A percentile compares a stretch with the other conserved stretches of the same genome.
Evolutionary conservation across 2,113 vertebrate genomes (phyloP).

Genomic region (Pseudopodoces humilis): DNA sequence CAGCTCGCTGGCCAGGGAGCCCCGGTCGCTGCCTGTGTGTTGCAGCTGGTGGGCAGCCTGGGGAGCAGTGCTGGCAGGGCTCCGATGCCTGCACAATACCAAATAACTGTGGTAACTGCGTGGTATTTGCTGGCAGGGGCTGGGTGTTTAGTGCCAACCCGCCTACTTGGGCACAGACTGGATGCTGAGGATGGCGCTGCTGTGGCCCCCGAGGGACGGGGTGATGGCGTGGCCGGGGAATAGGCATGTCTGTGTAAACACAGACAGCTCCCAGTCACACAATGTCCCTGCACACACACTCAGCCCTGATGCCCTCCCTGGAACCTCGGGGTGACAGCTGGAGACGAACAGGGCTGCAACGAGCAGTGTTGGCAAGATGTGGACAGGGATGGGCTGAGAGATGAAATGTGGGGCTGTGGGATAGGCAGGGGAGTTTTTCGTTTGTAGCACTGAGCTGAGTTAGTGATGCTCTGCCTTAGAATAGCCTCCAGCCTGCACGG

Average conservation of each 20-base stretch:
- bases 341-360: background rate
- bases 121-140: slow-evolving; percentile 24
- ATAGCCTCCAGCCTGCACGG: background rate
- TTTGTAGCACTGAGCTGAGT: background rate
- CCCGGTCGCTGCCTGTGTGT: background rate
- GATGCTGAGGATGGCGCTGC: background rate
- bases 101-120: slow-evolving; percentile 39
- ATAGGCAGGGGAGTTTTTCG: background rate
- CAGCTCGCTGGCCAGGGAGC: background rate
- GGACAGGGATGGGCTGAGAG: background rate
- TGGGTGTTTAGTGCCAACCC: background rate
- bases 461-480: background rate
- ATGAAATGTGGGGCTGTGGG: background rate
- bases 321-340: background rate
- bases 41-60: background rate
- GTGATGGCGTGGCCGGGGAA: background rate
- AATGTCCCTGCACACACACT: background rate
- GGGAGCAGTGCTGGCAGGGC: background rate
- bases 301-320: background rate
- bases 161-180: background rate
- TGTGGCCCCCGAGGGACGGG: rapidly evolving
- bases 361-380: rapidly evolving
- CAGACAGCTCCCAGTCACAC: background rate
- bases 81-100: background rate
- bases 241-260: background rate